Base-by-base conservation (phyloP, 2,113 vertebrate species). In the Hemibagrus wyckioides region DNA sequence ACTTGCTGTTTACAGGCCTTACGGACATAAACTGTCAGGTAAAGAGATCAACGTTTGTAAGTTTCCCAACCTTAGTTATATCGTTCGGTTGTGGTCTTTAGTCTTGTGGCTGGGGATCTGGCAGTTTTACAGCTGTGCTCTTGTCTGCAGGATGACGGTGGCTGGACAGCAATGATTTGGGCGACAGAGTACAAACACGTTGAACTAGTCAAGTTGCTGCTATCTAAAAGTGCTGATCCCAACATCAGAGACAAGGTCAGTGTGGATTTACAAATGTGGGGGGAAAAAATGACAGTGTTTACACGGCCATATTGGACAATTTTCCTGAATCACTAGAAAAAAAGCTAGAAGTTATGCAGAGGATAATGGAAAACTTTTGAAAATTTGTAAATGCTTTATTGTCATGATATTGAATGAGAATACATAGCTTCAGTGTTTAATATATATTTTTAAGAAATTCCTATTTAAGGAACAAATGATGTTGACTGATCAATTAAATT, bases 91-190 rank as follows among this genome's bases (percentile, higher is more conserved):
- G 19, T 57, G 59, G 79, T 81, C 79, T 81, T 21, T 57, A 59
- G 21, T 17, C 52, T 33, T 59, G 21, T 41, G 56, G 77, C n/a
- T 54, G 19, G 5, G 30, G 77, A 80, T 56, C 8, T 56, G 28
- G 15, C 25, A 65, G 44, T 30, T 19, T 10, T 83, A n/a, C 17
- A 73, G 48, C 48, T 83, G 5, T 80, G 52, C 11, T 71, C 57
- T 63, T 56, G 36, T 86, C 10, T 77, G 71, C 89, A 99, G 98
- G 98, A 99, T 0, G 98, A 99, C 0, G 98, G 98, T 0, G 98
- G 98, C 75, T 99, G 98, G 98, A 99, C 98, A 0, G 96, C 98
- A 0, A 98, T 99, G 97, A 99, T 99, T 86, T 99, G 98, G 98
- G 98, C 98, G 36, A 99, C 98, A 0, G 98, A 99, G 86, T 99